Evolutionary conservation across 2,888 invertebrate species (phyloP).

Genomic region (Mesoligia furuncula): DNA sequence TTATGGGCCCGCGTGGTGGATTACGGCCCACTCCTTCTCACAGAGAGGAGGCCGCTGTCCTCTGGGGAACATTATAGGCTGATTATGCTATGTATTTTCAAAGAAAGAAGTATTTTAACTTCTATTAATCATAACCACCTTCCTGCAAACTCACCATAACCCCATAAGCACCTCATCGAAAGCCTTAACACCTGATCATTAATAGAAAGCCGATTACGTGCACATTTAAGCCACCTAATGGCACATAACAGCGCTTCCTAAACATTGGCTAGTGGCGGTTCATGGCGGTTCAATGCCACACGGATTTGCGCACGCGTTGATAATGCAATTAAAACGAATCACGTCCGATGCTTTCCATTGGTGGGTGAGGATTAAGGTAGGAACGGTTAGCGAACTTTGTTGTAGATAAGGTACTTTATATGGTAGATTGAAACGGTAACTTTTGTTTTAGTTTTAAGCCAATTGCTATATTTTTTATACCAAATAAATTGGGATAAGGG

Average conservation of each 20-base stretch:
- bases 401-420: neutral
- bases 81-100: neutral
- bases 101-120: neutral
- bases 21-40: neutral
- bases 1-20: neutral
- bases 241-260: conserved; percentile 48
- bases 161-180: conserved; percentile 22
- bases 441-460: neutral
- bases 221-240: conserved; percentile 51
- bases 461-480: neutral
- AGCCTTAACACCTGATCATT: conserved; percentile 35
- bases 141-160: neutral
- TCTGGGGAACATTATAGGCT: neutral
- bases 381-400: conserved; percentile 58
- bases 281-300: conserved; percentile 74
- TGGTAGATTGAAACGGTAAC: conserved; percentile 1
- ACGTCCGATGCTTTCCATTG: conserved; percentile 75
- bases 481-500: no score
- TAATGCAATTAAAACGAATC: conserved; percentile 71
- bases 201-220: conserved; percentile 49
- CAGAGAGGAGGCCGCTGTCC: neutral
- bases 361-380: conserved; percentile 50
- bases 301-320: conserved; percentile 58
- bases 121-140: neutral
- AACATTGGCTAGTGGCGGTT: conserved; percentile 45